These are phyloP conservation scores for Parazoanthus swiftii DNA, from an alignment of 92 coral and sea anemone genomes.

Conservation along the genomic window DNA sequence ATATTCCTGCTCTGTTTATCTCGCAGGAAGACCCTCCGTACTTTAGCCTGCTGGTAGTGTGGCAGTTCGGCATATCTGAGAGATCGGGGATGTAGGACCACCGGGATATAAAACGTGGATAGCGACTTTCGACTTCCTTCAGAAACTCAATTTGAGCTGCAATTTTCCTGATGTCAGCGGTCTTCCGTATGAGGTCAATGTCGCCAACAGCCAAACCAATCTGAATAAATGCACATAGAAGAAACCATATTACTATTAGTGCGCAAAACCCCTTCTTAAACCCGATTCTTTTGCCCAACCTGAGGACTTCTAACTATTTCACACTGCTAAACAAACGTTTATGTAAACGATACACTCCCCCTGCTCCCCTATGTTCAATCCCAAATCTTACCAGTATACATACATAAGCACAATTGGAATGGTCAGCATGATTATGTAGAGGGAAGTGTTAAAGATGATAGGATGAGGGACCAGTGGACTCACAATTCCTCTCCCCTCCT, in stretches of 20 bases:
- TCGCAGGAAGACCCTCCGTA: not conserved
- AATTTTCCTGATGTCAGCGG: slow-evolving; percentile 58
- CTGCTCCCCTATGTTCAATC: too few relatives aligned
- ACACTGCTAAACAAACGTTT: too few relatives aligned
- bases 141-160: slow-evolving; percentile 60
- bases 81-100: not conserved
- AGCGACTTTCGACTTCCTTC: slow-evolving; percentile 48
- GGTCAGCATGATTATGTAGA: not conserved
- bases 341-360: too few relatives aligned
- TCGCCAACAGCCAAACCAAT: slow-evolving; percentile 84
- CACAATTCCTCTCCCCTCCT: not conserved
- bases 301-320: too few relatives aligned
- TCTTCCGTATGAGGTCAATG: slow-evolving; percentile 66
- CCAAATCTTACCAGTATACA: not conserved
- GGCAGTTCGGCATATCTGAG: not conserved
- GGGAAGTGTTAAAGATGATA: not conserved
- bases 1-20: not conserved
- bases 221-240: slow-evolving; percentile 4
- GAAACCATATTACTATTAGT: not conserved
- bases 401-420: not conserved
- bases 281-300: too few relatives aligned
- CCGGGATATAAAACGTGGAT: slow-evolving; percentile 38
- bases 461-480: not conserved
- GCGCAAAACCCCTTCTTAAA: not conserved
- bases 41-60: not conserved